Conservation (phyloP, 2,888 invertebrate species). For the Thalpophila matura region DNA sequence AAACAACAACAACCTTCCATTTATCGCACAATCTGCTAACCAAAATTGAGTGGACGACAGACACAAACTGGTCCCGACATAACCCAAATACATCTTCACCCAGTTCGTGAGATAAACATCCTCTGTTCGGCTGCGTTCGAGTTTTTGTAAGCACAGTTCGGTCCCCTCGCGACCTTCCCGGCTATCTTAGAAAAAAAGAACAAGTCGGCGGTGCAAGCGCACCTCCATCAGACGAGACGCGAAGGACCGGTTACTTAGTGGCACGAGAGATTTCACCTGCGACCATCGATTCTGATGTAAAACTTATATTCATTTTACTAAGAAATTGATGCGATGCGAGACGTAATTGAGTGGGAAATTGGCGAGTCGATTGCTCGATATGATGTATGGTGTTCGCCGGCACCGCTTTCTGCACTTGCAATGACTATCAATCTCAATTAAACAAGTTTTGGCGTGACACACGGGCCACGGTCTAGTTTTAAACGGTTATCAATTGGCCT, state of each 20-base stretch:
- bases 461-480: constrained; percentile 35
- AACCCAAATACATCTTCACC: constrained; percentile 66
- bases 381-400: constrained; percentile 33
- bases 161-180: constrained; percentile 66
- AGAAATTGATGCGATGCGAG: constrained; percentile 71
- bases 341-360: constrained; percentile 49
- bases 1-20: constrained; percentile 47
- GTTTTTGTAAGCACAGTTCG: constrained; percentile 57
- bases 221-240: constrained; percentile 68
- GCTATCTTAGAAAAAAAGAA: constrained; percentile 60
- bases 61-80: constrained; percentile 65
- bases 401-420: constrained; percentile 54
- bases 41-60: constrained; percentile 56
- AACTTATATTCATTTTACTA: constrained; percentile 63
- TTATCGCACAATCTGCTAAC: constrained; percentile 58
- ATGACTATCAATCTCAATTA: constrained; percentile 54
- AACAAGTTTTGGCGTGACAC: constrained; percentile 48
- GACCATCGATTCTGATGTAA: constrained; percentile 67
- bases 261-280: constrained; percentile 83
- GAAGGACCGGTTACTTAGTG: constrained; percentile 80
- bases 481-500: constrained; percentile 56
- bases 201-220: constrained; percentile 55
- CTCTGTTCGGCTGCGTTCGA: constrained; percentile 45
- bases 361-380: constrained; percentile 34
- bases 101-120: constrained; percentile 66